Base-by-base conservation (phyloP, 1,140 invertebrate species). In the Temnothorax curvispinosus region DNA sequence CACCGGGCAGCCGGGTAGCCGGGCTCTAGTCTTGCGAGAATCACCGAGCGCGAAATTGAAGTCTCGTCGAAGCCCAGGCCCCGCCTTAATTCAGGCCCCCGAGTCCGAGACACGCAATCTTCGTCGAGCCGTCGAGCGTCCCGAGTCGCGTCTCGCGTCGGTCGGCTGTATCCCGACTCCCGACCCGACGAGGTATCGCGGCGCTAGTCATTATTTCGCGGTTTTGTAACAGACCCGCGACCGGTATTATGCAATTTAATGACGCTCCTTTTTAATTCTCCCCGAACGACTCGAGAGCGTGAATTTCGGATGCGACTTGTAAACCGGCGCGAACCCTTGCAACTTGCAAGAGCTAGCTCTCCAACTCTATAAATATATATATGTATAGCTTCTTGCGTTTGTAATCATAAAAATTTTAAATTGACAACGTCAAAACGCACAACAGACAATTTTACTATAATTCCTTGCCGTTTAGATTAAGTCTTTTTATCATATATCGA, bases 161-260 rank as follows among this genome's bases (percentile, higher is more conserved):
- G 56, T 32, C 58, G 58, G 13, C 58, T 13, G 11, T 13, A 32
- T 62, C 58, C 58, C 58, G 58, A 60, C 27, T 27, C 27, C 27
- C 27, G 27, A 27, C 27, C 27, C 27, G 27, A 27, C 1, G 27
- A 27, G 27, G 27, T 27, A 27, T 27, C 27, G 27, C 27, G 82
- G 38, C 62, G 64, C 64, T 65, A 77, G 21, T 80, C 62, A 87
- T 90, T 86, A 90, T 85, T 81, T 77, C 75, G n/a, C 76, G 76
- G 69, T 90, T 76, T 87, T 77, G 87, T 60, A 89, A 90, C 85
- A 87, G 41, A 90, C 80, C 44, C 60, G 67, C 82, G 65, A 32
- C 47, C 54, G 58, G 47, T 52, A 87, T 91, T 89, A 76, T 78
- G 80, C 77, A 87, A 90, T 86, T 77, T 85, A 82, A 90, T 54